These are phyloP conservation scores for Carettochelys insculpta DNA, from an alignment of 2,113 vertebrate genomes.

Conservation along the genomic window DNA sequence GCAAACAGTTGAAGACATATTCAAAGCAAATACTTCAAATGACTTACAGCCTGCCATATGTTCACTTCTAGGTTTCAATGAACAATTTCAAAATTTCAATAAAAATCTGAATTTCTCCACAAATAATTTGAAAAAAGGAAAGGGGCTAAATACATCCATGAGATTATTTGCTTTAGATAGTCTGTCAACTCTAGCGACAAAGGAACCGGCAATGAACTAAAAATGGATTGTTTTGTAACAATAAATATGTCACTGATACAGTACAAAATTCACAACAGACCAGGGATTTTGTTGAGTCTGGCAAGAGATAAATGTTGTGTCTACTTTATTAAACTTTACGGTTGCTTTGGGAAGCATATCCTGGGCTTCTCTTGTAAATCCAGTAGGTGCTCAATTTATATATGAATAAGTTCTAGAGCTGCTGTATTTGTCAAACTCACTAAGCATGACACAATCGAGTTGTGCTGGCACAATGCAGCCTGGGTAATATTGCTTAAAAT, in stretches of 20 bases:
- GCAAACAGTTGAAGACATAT: constrained; percentile 19
- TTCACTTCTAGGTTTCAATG: not conserved
- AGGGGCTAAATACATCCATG: not conserved
- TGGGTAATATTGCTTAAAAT: not conserved
- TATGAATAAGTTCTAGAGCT: not conserved
- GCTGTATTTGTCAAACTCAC: not conserved
- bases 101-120: not conserved
- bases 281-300: not conserved
- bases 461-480: not conserved
- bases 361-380: not conserved
- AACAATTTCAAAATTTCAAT: not conserved
- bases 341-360: not conserved
- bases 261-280: not conserved
- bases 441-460: not conserved
- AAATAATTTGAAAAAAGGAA: not conserved
- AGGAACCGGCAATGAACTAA: not conserved
- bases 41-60: constrained; percentile 5
- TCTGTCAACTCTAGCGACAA: not conserved
- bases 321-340: not conserved
- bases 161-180: not conserved
- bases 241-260: not conserved
- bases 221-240: not conserved
- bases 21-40: constrained; percentile 44
- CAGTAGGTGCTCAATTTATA: not conserved
- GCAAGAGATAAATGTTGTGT: not conserved